These are phyloP conservation scores for Dastarcus helophoroides DNA, from an alignment of 2,888 invertebrate species.

Conservation along the genomic window DNA sequence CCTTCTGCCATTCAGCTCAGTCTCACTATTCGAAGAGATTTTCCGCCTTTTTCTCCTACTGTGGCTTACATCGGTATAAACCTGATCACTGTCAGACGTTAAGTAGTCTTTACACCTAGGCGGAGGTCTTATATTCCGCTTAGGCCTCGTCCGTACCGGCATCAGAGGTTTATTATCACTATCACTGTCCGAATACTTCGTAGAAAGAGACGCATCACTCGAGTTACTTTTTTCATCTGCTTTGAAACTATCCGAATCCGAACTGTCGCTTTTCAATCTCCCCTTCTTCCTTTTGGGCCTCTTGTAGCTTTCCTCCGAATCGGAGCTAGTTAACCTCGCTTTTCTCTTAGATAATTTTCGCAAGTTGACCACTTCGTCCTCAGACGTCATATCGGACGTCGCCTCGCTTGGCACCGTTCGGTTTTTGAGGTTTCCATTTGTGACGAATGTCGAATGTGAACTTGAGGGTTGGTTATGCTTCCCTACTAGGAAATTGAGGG, in stretches of 20 bases:
- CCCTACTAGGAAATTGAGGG: constrained; percentile 1
- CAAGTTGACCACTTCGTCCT: constrained; percentile 10
- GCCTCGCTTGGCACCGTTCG: constrained; percentile 11
- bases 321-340: constrained; percentile 26
- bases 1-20: constrained; percentile 12
- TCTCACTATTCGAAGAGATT: constrained; percentile 21
- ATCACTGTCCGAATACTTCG: no score
- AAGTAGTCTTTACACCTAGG: no score
- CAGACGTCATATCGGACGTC: constrained; percentile 10
- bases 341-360: constrained; percentile 9
- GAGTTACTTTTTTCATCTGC: no score
- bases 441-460: not conserved
- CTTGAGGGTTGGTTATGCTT: constrained; percentile 2
- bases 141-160: no score
- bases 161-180: no score
- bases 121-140: no score
- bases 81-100: constrained; percentile 29
- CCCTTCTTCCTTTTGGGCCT: constrained; percentile 32
- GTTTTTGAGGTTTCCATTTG: constrained; percentile 17
- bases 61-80: constrained; percentile 32
- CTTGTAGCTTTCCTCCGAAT: constrained; percentile 46
- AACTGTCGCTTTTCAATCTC: constrained; percentile 4
- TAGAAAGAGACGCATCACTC: no score
- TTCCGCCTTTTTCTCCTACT: constrained; percentile 21
- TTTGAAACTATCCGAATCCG: constrained; percentile 11